phyloP scores from a whole-genome alignment of 1,140 invertebrate genomes.

The Bombus turneri region DNA sequence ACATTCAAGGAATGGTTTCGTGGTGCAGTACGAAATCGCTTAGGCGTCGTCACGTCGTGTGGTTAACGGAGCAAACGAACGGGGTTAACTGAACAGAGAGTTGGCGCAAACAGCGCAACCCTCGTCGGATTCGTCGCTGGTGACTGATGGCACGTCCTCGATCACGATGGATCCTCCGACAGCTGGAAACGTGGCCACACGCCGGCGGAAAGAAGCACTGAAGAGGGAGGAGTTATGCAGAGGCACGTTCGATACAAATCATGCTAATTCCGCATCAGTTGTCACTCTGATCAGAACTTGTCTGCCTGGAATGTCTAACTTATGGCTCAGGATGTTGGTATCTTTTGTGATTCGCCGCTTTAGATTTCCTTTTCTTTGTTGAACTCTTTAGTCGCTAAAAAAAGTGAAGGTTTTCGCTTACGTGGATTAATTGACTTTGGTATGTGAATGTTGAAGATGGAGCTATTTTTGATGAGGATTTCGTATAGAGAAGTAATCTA shows the following conservation, averaged over 20 bases:
- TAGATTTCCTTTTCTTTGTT: not conserved
- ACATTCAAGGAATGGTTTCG: not conserved
- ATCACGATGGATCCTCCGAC: constrained; percentile 73
- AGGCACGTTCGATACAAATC: constrained; percentile 76
- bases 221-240: constrained; percentile 72
- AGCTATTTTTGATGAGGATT: not conserved
- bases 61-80: constrained; percentile 48
- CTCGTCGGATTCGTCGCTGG: constrained; percentile 70
- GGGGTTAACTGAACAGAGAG: constrained; percentile 68
- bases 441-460: not conserved
- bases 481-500: not conserved
- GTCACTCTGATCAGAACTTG: constrained; percentile 25
- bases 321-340: not conserved
- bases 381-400: not conserved
- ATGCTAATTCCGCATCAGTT: constrained; percentile 72
- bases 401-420: not conserved
- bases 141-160: constrained; percentile 80
- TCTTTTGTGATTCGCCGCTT: not conserved
- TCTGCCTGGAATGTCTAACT: not conserved
- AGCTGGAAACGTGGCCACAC: constrained; percentile 61
- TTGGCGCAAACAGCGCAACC: constrained; percentile 71
- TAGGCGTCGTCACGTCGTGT: constrained; percentile 64
- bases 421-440: not conserved
- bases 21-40: constrained; percentile 1
- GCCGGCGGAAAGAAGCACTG: constrained; percentile 19